Base-by-base conservation (phyloP, 2,888 invertebrate species). In the Scaptomyza parva region DNA sequence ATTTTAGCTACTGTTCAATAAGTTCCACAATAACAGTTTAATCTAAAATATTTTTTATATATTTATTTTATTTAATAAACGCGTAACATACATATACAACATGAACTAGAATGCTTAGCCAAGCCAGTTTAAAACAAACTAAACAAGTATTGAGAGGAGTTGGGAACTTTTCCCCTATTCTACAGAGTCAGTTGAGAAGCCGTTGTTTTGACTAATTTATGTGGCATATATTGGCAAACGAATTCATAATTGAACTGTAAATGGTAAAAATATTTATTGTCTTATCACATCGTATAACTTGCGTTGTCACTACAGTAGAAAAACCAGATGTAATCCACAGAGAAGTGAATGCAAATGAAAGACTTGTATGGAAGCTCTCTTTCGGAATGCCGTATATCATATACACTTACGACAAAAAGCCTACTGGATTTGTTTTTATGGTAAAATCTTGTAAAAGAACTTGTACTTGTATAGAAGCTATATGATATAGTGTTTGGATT, bases 221-320 rank as follows among this genome's bases (percentile, higher is more conserved):
- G 70, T 69, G 70, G 75, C 69, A 69, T 67, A 71, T 70, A 75
- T 17, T 83, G 71, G 75, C 70, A 61, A 72, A 52, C 66, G 73
- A 60, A 77, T 73, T 65, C 76, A 80, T 80, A 80, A 86, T 84
- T 85, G 89, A 84, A 90, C 86, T 86, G 88, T 81, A 87, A 88
- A 87, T 88, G 75, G 78, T 75, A 80, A 87, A 90, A 85, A 89
- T 89, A 84, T 90, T 90, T 88, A 89, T 90, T 88, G 88, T 89
- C 89, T 90, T 89, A 89, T 90, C 90, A 89, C 89, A 89, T 90
- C 89, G 90, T 90, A 90, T 90, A 90, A 89, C 90, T 90, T 85
- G 82, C 76, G 69, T 76, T 89, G 89, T 90, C 89, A 90, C 89
- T 79, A 90, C 89, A 88, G 59, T 39, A 24, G 48, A 43, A 22